These are phyloP conservation scores for Melitaea cinxia DNA, from an alignment of 1,140 invertebrate genomes.

Conservation along the genomic window DNA sequence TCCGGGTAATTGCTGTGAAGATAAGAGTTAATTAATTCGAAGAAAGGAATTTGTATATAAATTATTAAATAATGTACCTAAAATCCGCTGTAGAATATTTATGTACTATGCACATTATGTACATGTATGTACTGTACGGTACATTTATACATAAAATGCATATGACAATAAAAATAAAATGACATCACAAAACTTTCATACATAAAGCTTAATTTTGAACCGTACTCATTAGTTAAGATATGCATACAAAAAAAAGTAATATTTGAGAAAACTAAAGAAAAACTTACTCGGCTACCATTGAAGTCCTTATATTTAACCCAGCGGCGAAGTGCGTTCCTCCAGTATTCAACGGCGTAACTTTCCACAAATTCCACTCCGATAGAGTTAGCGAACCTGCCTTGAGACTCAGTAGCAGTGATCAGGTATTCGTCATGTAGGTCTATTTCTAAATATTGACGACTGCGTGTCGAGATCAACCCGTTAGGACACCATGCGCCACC, in stretches of 20 bases:
- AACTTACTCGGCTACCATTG: constrained; percentile 86
- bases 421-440: constrained; percentile 89
- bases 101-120: too few relatives aligned
- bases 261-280: constrained; percentile 10
- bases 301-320: constrained; percentile 92
- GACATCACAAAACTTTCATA: too few relatives aligned
- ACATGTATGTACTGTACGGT: too few relatives aligned
- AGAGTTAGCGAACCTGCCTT: constrained; percentile 97
- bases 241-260: constrained; percentile 10
- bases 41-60: too few relatives aligned
- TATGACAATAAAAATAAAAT: too few relatives aligned
- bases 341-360: constrained; percentile 93
- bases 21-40: background rate
- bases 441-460: constrained; percentile 93
- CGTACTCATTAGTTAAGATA: too few relatives aligned
- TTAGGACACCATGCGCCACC: constrained; percentile 98
- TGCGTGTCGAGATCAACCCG: constrained; percentile 86
- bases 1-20: constrained; percentile 78
- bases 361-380: constrained; percentile 94
- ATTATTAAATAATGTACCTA: too few relatives aligned
- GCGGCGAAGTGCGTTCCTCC: constrained; percentile 84
- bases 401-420: constrained; percentile 93
- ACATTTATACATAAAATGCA: too few relatives aligned
- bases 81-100: too few relatives aligned
- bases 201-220: too few relatives aligned